Percentiles rank a stretch among this genome's conserved stretches.
Conservation (phyloP, 2,888 invertebrate species). For the Drosophila mimetica region DNA sequence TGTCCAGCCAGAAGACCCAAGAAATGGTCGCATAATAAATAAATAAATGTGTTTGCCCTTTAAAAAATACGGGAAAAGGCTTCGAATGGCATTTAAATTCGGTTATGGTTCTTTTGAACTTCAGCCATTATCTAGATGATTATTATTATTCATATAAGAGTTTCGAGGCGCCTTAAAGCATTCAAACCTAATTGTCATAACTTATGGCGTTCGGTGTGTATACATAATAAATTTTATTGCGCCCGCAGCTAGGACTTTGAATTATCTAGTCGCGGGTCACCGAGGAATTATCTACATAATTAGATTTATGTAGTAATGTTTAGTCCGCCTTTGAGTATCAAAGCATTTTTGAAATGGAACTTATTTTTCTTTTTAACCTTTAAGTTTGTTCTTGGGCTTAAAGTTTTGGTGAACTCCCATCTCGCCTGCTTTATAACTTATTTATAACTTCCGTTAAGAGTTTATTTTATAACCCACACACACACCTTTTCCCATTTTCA, state of each 20-base stretch:
- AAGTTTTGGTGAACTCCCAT: constrained; percentile 3
- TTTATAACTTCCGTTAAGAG: constrained; percentile 29
- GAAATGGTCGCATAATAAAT: constrained; percentile 64
- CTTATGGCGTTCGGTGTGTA: constrained; percentile 34
- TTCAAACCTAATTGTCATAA: constrained; percentile 47
- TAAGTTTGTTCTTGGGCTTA: background rate
- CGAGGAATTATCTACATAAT: constrained; percentile 15
- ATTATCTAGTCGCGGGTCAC: constrained; percentile 10
- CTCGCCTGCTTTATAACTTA: constrained; percentile 27
- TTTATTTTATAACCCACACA: constrained; percentile 47
- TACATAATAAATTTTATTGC: constrained; percentile 32
- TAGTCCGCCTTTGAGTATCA: background rate
- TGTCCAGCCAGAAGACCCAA: constrained; percentile 51
- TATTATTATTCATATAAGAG: constrained; percentile 26
- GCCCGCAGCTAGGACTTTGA: constrained; percentile 19
- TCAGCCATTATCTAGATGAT: constrained; percentile 56
- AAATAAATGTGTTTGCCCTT: constrained; percentile 54
- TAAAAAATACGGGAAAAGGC: constrained; percentile 48
- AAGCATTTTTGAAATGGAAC: background rate
- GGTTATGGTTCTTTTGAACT: constrained; percentile 50
- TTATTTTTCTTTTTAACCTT: background rate
- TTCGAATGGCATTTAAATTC: constrained; percentile 55
- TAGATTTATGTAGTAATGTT: constrained; percentile 5
- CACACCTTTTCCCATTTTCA: constrained; percentile 31
- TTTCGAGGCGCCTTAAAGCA: constrained; percentile 20